These are phyloP conservation scores for Diarsia mendica DNA, from an alignment of 2,888 invertebrate species.

Conservation along the genomic window DNA sequence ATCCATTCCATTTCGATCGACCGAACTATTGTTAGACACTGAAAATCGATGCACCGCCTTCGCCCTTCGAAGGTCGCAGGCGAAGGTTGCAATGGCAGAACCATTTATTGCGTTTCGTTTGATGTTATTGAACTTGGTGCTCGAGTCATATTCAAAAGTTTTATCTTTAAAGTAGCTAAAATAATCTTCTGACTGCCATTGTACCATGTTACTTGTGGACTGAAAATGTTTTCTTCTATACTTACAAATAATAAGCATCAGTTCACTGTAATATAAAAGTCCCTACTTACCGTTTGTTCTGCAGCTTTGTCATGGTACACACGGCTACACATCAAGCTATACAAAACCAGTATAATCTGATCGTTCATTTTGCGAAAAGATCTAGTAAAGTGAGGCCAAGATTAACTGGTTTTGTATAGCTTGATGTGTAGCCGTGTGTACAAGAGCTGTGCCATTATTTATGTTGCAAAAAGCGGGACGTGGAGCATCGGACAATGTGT, in stretches of 20 bases:
- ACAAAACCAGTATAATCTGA: too few relatives aligned
- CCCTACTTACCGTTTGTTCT: conserved; percentile 18
- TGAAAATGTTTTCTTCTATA: background rate
- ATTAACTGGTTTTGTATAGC: too few relatives aligned
- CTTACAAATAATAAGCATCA: conserved; percentile 7
- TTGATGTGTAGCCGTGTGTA: too few relatives aligned
- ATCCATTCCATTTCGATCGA: conserved; percentile 30
- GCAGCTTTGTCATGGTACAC: conserved; percentile 46
- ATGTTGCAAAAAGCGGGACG: conserved; percentile 65
- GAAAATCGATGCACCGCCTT: conserved; percentile 51
- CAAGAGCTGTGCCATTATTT: conserved; percentile 65
- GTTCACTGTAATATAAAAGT: background rate
- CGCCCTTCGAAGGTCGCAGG: conserved; percentile 45
- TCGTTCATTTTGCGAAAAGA: too few relatives aligned
- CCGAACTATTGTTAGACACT: conserved; percentile 52
- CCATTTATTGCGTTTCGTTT: conserved; percentile 31
- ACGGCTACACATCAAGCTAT: too few relatives aligned
- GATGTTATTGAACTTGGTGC: conserved; percentile 17
- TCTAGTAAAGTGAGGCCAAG: too few relatives aligned
- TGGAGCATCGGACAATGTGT: conserved; percentile 66
- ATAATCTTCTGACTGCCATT: background rate
- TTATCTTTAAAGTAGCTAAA: background rate
- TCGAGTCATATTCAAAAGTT: background rate
- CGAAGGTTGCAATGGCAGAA: conserved; percentile 23
- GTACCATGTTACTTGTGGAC: background rate